A percentile compares a stretch with the other conserved stretches of the same genome.
Evolutionary conservation across 2,113 vertebrate species (phyloP).

Genomic region (Sula dactylatra): DNA sequence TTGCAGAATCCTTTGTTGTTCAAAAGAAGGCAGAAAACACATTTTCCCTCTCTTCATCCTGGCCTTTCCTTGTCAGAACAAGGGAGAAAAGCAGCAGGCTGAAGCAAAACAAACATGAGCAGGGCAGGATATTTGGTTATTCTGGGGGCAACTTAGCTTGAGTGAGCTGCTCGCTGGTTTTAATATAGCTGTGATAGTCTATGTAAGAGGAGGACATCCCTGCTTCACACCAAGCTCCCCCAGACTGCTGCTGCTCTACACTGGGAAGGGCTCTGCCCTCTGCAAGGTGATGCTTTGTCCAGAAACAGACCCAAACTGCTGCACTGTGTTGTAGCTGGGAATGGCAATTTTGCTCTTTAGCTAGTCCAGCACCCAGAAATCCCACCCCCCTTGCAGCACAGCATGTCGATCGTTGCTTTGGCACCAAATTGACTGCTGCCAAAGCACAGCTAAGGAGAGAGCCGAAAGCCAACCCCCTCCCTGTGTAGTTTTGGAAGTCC

Average conservation of each 20-base stretch:
- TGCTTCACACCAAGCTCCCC: not conserved
- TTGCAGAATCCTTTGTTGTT: not conserved
- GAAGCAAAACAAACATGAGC: not conserved
- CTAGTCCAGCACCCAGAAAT: not conserved
- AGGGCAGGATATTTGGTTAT: not conserved
- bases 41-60: not conserved
- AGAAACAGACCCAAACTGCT: not conserved
- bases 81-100: not conserved
- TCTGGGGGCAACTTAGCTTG: not conserved
- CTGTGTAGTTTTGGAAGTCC: not conserved
- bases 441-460: not conserved
- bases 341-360: not conserved
- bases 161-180: not conserved
- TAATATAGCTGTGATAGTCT: not conserved
- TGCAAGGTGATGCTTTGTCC: not conserved
- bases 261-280: not conserved
- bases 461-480: not conserved
- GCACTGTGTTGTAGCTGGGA: not conserved
- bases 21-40: not conserved
- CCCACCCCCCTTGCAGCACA: not conserved
- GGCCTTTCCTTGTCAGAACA: not conserved
- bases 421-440: not conserved
- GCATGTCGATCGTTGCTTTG: rapidly evolving
- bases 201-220: not conserved
- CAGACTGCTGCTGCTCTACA: not conserved